Base-by-base conservation (phyloP, 2,888 invertebrate genomes). In the Drosophila setosimentum region DNA sequence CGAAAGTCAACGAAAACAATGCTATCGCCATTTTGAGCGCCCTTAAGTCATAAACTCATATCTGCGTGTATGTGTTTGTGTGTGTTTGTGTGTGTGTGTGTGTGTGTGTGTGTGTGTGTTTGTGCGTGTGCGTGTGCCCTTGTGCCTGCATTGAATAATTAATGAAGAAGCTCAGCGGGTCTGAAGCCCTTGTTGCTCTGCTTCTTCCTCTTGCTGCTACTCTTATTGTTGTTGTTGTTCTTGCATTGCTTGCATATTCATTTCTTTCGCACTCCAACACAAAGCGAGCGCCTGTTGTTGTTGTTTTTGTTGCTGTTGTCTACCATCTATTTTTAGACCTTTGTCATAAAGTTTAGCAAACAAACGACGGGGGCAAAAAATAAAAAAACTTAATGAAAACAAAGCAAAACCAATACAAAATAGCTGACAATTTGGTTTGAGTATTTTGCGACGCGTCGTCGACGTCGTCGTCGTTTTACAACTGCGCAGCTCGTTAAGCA, bases 261-360 rank as follows among this genome's bases (percentile, higher is more conserved):
- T 78, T 72, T 68, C 53, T 59, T 51, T 59, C 32, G 50, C 55
- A 80, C 61, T 80, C 54, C 50, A 57, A 62, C 27, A 59, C 54
- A 73, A 58, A 67, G 66, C 48, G 35, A 16, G 49, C 67, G 51
- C 51, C 35, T 60, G 49, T 64, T 33, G 18, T 24, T 18, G 11
- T 55, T 76, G 59, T 59, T 63, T 51, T 61, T 67, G 63, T 48
- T 55, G 30, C 49, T 70, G 63, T 33, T 67, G 55, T 57, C 64
- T 70, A 66, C 58, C 50, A 51, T 69, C 83, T 85, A 89, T 85
- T 87, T 85, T 87, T 85, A 85, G 86, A 74, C 62, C 78, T 80
- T 87, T 87, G 85, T 87, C 85, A 89, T 87, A 82, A 89, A 87
- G 83, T 87, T 85, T 89, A 87, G 76, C 85, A 85, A 85, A 85